Evolutionary conservation across 1,140 invertebrate species (phyloP).

Genomic region (Penaeus indicus): DNA sequence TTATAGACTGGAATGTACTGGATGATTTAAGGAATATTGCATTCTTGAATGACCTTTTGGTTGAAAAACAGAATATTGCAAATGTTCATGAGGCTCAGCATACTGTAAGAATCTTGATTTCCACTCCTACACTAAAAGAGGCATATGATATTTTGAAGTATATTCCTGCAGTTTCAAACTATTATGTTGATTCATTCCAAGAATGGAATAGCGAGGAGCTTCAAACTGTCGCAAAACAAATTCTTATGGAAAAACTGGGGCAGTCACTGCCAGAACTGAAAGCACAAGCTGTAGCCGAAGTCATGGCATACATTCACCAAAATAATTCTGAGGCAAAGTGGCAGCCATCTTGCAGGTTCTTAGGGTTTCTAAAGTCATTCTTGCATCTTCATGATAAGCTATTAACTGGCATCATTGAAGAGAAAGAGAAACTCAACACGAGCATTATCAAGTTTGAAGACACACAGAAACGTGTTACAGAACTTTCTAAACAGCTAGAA

Average conservation of each 20-base stretch:
- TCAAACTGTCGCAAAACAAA: slow-evolving; percentile 37
- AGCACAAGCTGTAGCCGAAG: slow-evolving; percentile 38
- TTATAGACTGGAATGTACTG: slow-evolving; percentile 57
- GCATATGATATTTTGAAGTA: slow-evolving; percentile 44
- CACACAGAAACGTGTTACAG: slow-evolving; percentile 55
- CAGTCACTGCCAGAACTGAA: slow-evolving; percentile 37
- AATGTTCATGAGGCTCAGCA: neutral
- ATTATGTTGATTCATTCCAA: slow-evolving; percentile 51
- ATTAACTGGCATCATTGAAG: slow-evolving; percentile 24
- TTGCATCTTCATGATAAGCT: slow-evolving; percentile 34
- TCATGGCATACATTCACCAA: slow-evolving; percentile 45
- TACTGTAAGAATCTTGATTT: slow-evolving; percentile 26
- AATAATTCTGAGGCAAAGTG: neutral
- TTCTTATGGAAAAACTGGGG: slow-evolving; percentile 30
- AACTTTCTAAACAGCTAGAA: slow-evolving; percentile 58
- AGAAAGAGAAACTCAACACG: slow-evolving; percentile 44
- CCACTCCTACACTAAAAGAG: slow-evolving; percentile 46
- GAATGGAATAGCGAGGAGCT: slow-evolving; percentile 43
- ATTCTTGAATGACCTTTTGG: slow-evolving; percentile 45
- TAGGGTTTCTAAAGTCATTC: slow-evolving; percentile 38
- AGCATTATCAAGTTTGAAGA: slow-evolving; percentile 59
- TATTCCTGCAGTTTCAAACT: slow-evolving; percentile 37
- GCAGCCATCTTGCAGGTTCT: slow-evolving; percentile 45
- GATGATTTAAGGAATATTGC: slow-evolving; percentile 35
- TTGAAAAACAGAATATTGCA: slow-evolving; percentile 37